These are phyloP conservation scores for Distichodus sexfasciatus DNA, from an alignment of 2,797 vertebrate species.

Conservation along the genomic window DNA sequence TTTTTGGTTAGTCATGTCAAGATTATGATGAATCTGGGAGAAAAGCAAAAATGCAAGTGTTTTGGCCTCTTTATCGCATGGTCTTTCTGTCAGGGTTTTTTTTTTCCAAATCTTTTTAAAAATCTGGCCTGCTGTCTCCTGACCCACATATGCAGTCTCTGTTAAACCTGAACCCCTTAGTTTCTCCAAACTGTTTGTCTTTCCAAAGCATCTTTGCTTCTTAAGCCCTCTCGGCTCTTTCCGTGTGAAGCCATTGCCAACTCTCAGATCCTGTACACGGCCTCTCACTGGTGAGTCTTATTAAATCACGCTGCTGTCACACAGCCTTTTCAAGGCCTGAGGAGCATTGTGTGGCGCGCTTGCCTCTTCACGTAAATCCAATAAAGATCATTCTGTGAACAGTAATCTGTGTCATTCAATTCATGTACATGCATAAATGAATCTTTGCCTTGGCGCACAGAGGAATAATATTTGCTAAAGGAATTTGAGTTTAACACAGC, in stretches of 20 bases:
- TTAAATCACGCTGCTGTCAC: constrained; percentile 28
- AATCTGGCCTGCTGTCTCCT: too few relatives aligned
- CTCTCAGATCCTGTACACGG: constrained; percentile 2
- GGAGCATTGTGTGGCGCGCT: constrained; percentile 21
- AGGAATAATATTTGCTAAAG: constrained; percentile 24
- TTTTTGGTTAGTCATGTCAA: too few relatives aligned
- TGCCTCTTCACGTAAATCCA: constrained; percentile 38
- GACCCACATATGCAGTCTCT: neutral
- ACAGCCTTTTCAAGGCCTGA: constrained; percentile 9
- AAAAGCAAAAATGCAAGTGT: too few relatives aligned
- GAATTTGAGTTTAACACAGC: neutral
- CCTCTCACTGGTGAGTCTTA: constrained; percentile 14
- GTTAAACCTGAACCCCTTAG: neutral
- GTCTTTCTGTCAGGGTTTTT: too few relatives aligned
- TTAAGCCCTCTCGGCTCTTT: neutral
- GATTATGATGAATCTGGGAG: too few relatives aligned
- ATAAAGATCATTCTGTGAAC: constrained; percentile 31
- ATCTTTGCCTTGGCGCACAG: constrained; percentile 8
- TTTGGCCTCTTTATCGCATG: too few relatives aligned
- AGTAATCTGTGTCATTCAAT: constrained; percentile 25
- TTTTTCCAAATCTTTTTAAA: too few relatives aligned
- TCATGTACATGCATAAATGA: constrained; percentile 33
- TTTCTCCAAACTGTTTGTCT: neutral
- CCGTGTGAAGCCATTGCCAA: neutral
- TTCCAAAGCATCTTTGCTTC: neutral